phyloP scores from a whole-genome alignment of 2,888 invertebrate genomes.

The Hoplodrina ambigua region DNA sequence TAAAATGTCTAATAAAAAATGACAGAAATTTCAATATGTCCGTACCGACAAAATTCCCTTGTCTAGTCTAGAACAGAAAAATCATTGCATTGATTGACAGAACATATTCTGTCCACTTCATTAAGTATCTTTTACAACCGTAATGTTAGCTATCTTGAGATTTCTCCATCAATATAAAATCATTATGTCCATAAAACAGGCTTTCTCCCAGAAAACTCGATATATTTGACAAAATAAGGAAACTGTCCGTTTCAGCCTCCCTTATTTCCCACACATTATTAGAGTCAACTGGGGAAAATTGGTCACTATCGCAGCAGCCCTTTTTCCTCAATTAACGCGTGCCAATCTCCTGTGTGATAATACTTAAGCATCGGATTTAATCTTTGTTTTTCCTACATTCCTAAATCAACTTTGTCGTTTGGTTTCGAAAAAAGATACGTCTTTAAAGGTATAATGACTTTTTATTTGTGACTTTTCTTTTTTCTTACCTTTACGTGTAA shows the following conservation, averaged over 20 bases:
- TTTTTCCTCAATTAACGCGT: constrained; percentile 57
- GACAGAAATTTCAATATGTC: too few species aligned
- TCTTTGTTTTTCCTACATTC: constrained; percentile 33
- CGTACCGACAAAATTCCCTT: too few species aligned
- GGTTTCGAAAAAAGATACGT: constrained; percentile 2
- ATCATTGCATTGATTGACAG: too few species aligned
- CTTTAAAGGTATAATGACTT: constrained; percentile 10
- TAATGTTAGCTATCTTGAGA: too few species aligned
- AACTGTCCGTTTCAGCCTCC: constrained; percentile 24
- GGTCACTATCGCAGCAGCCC: constrained; percentile 38
- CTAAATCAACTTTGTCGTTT: constrained; percentile 32
- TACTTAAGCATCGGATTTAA: constrained; percentile 34
- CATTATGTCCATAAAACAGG: constrained; percentile 22
- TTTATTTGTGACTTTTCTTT: neutral
- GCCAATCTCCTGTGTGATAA: constrained; percentile 57
- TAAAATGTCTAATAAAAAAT: too few species aligned
- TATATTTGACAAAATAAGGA: constrained; percentile 35
- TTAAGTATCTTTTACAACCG: too few species aligned
- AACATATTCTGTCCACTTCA: too few species aligned
- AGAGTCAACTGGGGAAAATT: constrained; percentile 52
- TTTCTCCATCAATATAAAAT: constrained; percentile 14
- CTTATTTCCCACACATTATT: constrained; percentile 33
- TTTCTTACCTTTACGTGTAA: neutral
- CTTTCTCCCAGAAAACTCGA: constrained; percentile 30
- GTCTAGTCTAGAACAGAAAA: too few species aligned